Percentiles rank a stretch among this genome's conserved stretches.
Evolutionary conservation across 2,888 invertebrate genomes (phyloP).

Genomic region (Diogma glabrata): DNA sequence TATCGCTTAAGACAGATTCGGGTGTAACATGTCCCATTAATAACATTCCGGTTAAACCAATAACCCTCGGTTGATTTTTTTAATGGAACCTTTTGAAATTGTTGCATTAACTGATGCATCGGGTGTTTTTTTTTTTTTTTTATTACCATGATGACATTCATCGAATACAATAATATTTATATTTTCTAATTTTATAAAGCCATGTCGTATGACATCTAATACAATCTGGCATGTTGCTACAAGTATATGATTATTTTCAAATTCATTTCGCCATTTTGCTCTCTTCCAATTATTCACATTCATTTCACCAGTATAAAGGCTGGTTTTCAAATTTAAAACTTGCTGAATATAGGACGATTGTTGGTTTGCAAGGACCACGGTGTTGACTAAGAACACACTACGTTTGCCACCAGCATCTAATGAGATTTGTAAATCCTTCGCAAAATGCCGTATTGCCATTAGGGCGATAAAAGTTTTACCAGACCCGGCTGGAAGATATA

Average conservation of each 20-base stretch:
- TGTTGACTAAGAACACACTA: conserved; percentile 68
- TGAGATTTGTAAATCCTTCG: conserved; percentile 35
- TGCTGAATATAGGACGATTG: conserved; percentile 55
- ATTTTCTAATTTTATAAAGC: conserved; percentile 43
- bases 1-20: conserved; percentile 43
- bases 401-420: conserved; percentile 56
- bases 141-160: conserved; percentile 93
- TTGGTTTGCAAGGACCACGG: conserved; percentile 67
- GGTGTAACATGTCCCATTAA: no score
- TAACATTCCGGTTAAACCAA: conserved; percentile 81
- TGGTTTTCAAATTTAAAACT: conserved; percentile 50
- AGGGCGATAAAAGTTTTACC: conserved; percentile 92
- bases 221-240: conserved; percentile 74
- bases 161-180: conserved; percentile 82
- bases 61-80: conserved; percentile 53
- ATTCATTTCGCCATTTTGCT: conserved; percentile 51
- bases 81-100: conserved; percentile 40
- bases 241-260: conserved; percentile 44
- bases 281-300: conserved; percentile 61
- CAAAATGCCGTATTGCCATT: conserved; percentile 39
- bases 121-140: conserved; percentile 67
- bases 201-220: conserved; percentile 52
- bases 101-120: conserved; percentile 63
- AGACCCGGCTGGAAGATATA: conserved; percentile 84
- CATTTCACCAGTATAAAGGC: conserved; percentile 60